Evolutionary conservation across 2,888 invertebrate genomes (phyloP), one percentile per base, ranked within the genome.

Genomic region (Catocala fraxini): DNA sequence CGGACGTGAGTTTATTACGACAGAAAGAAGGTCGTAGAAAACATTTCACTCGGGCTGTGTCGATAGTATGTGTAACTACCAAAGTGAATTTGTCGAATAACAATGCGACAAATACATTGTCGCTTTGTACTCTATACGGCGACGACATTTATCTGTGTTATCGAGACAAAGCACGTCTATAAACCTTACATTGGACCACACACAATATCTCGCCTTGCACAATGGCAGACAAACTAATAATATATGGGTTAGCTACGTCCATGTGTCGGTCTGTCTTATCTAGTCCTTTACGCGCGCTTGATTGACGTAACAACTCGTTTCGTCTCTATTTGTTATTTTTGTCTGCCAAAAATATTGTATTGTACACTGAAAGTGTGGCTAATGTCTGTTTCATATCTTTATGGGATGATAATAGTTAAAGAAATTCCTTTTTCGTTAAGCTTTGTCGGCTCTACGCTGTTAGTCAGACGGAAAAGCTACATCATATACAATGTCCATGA

Each of bases 101-200:
- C 89, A 90, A 89, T 89, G 92, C 89, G 85, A 87, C 88, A 85
- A 85, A 87, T 84, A 87, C 88, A 89, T 90, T 90, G 92, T 92
- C 79, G 83, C 87, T 86, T 91, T 90, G 91, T 91, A 81, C 90
- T 89, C 79, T 86, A 89, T 89, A 92, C 89, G 91, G 90, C 87
- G 88, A 87, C 85, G 84, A 92, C 93, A 93, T 94, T 92, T 93
- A 93, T 94, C 93, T 91, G 87, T 89, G 93, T 92, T 92, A 93
- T 92, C 91, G 85, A 92, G 90, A 94, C 94, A 94, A 94, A 92
- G 89, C 87, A 84, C 82, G 85, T 82, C 90, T 90, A 93, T 93
- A 91, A 91, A 93, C 91, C 86, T 90, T 85, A 82, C 89, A 91
- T 89, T 89, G 92, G 94, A 93, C 93, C 93, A 94, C 94, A 94